Evolutionary conservation across 2,113 vertebrate species (phyloP).

Genomic region (Oenanthe melanoleuca): DNA sequence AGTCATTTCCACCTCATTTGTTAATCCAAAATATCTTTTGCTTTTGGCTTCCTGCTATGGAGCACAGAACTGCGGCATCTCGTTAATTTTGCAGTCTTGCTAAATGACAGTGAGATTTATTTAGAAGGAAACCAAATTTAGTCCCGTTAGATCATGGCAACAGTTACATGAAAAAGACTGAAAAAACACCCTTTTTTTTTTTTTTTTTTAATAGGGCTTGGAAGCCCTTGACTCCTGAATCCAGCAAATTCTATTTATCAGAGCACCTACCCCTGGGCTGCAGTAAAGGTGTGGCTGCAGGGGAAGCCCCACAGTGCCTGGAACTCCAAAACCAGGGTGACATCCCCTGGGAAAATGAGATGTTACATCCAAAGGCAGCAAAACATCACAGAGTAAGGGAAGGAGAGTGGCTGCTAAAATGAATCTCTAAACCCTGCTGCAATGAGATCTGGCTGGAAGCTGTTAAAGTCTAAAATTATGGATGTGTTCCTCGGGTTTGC

Average conservation of each 20-base stretch:
- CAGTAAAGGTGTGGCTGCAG: neutral
- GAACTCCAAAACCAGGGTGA: neutral
- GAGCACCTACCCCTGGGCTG: neutral
- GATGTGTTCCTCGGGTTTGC: neutral
- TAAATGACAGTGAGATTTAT: slow-evolving; percentile 60
- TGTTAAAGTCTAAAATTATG: neutral
- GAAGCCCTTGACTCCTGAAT: neutral
- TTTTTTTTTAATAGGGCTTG: neutral
- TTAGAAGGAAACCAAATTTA: slow-evolving; percentile 68
- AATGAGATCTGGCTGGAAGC: neutral
- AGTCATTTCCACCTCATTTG: slow-evolving; percentile 65
- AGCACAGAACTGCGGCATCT: slow-evolving; percentile 58
- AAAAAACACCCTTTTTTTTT: neutral
- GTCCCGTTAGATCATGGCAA: slow-evolving; percentile 46
- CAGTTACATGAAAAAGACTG: neutral
- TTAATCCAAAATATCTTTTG: slow-evolving; percentile 63
- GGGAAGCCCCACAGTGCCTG: neutral
- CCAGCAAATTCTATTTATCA: neutral
- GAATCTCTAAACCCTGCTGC: neutral
- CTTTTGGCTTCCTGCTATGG: slow-evolving; percentile 54
- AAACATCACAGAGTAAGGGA: neutral
- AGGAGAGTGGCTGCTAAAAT: neutral
- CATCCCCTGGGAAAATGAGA: neutral
- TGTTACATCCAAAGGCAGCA: neutral
- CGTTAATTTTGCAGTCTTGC: slow-evolving; percentile 47